These are phyloP conservation scores for Bursaphelenchus mucronatus DNA, from an alignment of 1,140 invertebrate genomes.

Conservation along the genomic window DNA sequence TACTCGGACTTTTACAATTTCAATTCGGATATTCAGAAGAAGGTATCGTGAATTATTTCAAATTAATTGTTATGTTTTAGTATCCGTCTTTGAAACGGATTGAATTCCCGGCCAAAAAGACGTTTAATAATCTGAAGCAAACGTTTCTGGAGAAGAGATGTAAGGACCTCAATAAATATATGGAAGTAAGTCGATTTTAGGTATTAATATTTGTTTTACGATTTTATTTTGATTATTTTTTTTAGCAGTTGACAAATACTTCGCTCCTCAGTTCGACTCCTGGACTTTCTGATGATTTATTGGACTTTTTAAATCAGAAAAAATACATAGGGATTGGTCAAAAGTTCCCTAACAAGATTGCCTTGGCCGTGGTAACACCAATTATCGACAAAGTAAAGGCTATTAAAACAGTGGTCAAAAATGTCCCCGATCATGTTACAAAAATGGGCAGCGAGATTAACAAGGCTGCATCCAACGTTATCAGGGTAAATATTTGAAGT, in stretches of 20 bases:
- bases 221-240: too few species aligned
- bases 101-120: slow-evolving; percentile 83
- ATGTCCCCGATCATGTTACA: slow-evolving; percentile 54
- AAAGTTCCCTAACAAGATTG: slow-evolving; percentile 61
- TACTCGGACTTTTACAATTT: slow-evolving; percentile 89
- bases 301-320: slow-evolving; percentile 75
- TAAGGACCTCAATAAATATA: slow-evolving; percentile 76
- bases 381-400: slow-evolving; percentile 52
- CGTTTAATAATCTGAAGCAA: slow-evolving; percentile 84
- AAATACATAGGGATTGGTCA: slow-evolving; percentile 69
- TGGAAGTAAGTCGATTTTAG: slow-evolving; percentile 65
- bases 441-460: slow-evolving; percentile 55
- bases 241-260: slow-evolving; percentile 63
- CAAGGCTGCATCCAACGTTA: slow-evolving; percentile 48
- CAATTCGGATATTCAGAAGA: slow-evolving; percentile 66
- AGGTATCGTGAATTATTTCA: slow-evolving; percentile 66
- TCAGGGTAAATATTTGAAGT: slow-evolving; percentile 25
- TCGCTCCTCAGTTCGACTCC: slow-evolving; percentile 68
- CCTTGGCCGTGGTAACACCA: slow-evolving; percentile 52
- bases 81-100: slow-evolving; percentile 75
- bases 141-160: slow-evolving; percentile 80
- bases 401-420: slow-evolving; percentile 52
- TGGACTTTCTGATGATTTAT: slow-evolving; percentile 70
- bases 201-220: background rate
- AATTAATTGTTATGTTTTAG: slow-evolving; percentile 63